Base-by-base conservation (phyloP, 2,888 invertebrate genomes). In the Imbricaverruca yamaguchii region DNA sequence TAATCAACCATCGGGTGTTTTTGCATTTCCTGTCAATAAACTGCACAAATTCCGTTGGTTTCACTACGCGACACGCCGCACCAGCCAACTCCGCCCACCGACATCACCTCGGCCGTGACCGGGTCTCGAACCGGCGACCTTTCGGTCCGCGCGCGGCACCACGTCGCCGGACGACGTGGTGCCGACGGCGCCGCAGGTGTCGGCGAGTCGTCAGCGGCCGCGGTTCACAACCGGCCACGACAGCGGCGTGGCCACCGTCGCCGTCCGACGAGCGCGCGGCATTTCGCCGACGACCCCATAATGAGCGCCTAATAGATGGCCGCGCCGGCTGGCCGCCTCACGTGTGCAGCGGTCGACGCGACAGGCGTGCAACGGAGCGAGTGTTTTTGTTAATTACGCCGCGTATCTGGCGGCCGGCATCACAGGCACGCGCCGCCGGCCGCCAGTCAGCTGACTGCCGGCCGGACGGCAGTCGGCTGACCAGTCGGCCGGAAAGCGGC, bases 341-440 rank as follows among this genome's bases (percentile, higher is more conserved):
- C 9, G 74, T 11, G 55, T 21, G 21, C 53, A 18, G 53, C 53
- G 21, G 74, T 8, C 23, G 65, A n/a, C 74, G 39, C 18, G 74
- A 53, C 55, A 2, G 55, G 21, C 74, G 53, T 74, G 74, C 74
- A 74, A 74, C 74, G 1, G 21, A 74, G 74, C 74, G 74, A 23
- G 74, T 74, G 55, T 74, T 74, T 65, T 74, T 21, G 55, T 74
- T 74, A 74, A 74, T 74, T 74, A 74, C 25, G 55, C 74, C 55
- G 74, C 74, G 53, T 53, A 55, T 55, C 74, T 8, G 55, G 74
- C 55, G 6, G 55, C 12, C 12, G 67, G 67, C 21, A 67, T 67
- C 67, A 12, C 12, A 23, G 67, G 12, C 67, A 12, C n/a, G 63
- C n/a, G 21, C 63, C 63, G 39, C 39, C 39, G 12, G 59, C 59